Conservation (phyloP, 2,888 invertebrate genomes). For the Dynastes maya region DNA sequence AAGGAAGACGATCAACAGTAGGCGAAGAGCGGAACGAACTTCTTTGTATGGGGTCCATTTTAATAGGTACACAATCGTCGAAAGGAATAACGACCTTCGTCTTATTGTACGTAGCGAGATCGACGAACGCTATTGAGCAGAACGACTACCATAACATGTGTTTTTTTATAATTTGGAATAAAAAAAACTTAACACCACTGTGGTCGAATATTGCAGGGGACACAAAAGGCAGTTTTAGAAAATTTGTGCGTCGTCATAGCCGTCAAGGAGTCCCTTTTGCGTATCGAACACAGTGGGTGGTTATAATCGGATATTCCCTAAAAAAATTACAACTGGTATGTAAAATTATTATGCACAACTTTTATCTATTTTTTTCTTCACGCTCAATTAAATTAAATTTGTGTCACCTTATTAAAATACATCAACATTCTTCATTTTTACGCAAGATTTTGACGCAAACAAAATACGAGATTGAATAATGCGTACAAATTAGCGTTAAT, state of each 20-base stretch:
- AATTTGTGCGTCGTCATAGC: conserved; percentile 57
- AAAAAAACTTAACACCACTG: conserved; percentile 69
- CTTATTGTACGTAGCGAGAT: conserved; percentile 51
- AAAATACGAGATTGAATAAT: too few species aligned
- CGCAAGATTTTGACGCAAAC: too few species aligned
- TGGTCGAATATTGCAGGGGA: conserved; percentile 65
- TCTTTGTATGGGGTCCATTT: conserved; percentile 71
- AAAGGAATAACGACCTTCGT: conserved; percentile 58
- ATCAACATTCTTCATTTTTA: too few species aligned
- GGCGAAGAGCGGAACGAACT: conserved; percentile 55
- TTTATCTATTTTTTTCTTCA: conserved; percentile 1
- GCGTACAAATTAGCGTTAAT: too few species aligned
- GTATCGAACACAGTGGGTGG: conserved; percentile 42
- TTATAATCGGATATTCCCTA: conserved; percentile 39
- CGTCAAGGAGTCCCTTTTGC: conserved; percentile 23
- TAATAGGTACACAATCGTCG: conserved; percentile 67
- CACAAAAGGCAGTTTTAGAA: conserved; percentile 64
- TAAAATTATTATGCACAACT: conserved; percentile 10
- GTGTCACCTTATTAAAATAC: too few species aligned
- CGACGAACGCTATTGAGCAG: conserved; percentile 55
- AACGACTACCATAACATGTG: conserved; percentile 67
- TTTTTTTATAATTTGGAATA: conserved; percentile 68
- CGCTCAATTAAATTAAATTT: neutral
- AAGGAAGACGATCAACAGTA: conserved; percentile 55
- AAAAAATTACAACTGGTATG: conserved; percentile 41